Evolutionary conservation across 2,888 invertebrate genomes (phyloP), one percentile per base, ranked within the genome.

Genomic region (Hypomecis atomaria): DNA sequence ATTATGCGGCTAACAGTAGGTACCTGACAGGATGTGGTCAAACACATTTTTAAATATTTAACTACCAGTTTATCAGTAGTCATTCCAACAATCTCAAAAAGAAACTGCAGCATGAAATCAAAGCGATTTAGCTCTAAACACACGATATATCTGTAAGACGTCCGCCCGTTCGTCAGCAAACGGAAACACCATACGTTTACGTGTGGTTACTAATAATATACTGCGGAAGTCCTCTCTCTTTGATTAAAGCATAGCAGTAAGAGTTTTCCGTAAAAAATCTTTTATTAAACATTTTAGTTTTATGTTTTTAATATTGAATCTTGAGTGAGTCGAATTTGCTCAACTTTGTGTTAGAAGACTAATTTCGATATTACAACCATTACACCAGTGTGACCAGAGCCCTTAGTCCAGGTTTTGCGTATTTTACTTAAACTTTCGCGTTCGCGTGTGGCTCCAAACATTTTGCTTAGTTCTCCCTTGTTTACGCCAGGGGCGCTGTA

Each of bases 161-260:
- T 58, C 67, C 45, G 56, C 59, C 60, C 57, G 59, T 62, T 59
- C 33, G 53, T 59, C 53, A 60, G 63, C 68, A 66, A 67, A 57
- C 71, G 71, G 71, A 70, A 71, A 71, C 54, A 62, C 65, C 60
- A 65, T 63, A 59, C 65, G 61, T 47, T 62, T 61, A 59, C 57
- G 62, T 53, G 56, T 63, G 48, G 59, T 10, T 63, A 49, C 69
- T 71, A 71, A 65, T 64, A 65, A 67, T 69, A 65, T 48, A 58
- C 62, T 60, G 49, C 60, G 70, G 68, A 68, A 65, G 68, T 61
- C 42, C 48, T 44, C 61, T 48, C 5, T 5, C 34, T 23, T 23
- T 10, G 9, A 38, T 11, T 10, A 45, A 37, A 33, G 11, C 57
- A 45, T 42, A 33, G 11, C 57, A 62, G 62, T 62, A 62, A 23